phyloP scores from a whole-genome alignment of 2,797 vertebrate genomes.

The Anguilla pacifica region DNA sequence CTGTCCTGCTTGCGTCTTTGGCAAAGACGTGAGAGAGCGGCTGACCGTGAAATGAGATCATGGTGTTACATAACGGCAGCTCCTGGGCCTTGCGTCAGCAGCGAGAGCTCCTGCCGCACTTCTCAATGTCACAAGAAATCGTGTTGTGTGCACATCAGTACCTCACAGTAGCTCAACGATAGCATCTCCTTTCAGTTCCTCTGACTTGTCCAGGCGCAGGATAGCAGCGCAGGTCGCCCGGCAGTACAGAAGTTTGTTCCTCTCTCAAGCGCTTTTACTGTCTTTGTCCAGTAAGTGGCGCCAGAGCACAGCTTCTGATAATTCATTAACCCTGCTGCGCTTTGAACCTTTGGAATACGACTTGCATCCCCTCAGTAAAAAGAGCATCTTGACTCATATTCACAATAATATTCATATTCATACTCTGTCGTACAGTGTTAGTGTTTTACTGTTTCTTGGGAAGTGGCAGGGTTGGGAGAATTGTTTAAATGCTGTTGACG shows the following conservation, averaged over 20 bases:
- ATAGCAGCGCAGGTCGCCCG: neutral
- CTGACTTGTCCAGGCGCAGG: neutral
- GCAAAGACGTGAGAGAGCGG: neutral
- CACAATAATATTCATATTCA: neutral
- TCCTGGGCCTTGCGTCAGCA: neutral
- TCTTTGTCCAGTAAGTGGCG: constrained; percentile 12
- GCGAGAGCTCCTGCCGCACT: neutral
- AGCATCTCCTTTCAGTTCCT: neutral
- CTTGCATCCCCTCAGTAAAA: neutral
- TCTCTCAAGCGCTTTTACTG: neutral
- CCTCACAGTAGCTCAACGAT: neutral
- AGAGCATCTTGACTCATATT: neutral
- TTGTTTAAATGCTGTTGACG: neutral
- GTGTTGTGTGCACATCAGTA: neutral
- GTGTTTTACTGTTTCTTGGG: neutral
- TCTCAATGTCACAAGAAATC: neutral
- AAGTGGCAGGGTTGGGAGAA: constrained; percentile 18
- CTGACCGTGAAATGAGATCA: constrained; percentile 19
- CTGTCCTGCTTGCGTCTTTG: neutral
- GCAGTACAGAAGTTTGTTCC: neutral
- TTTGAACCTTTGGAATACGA: neutral
- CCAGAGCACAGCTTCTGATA: neutral
- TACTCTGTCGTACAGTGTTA: neutral
- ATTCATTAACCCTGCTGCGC: neutral
- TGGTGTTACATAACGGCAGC: constrained; percentile 1